A percentile compares a stretch with the other conserved stretches of the same genome.
These are phyloP conservation scores for Pimephales promelas DNA, from an alignment of 2,113 vertebrate species.

Conservation along the genomic window DNA sequence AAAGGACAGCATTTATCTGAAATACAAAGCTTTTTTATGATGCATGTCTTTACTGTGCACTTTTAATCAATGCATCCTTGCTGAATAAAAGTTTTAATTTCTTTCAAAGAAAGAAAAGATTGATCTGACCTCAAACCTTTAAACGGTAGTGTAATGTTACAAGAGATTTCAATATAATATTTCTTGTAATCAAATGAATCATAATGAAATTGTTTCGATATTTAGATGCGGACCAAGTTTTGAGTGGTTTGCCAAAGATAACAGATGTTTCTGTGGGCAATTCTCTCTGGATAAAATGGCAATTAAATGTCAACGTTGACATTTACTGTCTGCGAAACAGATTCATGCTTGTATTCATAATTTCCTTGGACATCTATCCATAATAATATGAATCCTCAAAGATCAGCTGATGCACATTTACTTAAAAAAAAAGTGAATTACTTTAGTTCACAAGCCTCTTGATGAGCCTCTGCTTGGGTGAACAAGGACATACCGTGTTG, in stretches of 20 bases:
- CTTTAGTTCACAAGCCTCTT: not conserved
- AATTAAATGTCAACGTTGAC: slow-evolving; percentile 44
- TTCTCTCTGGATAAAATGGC: slow-evolving; percentile 24
- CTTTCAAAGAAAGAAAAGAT: no score
- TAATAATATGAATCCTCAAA: slow-evolving; percentile 12
- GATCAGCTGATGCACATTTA: not conserved
- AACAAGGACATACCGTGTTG: not conserved
- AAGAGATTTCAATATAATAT: not conserved
- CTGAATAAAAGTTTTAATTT: no score
- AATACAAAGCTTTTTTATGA: no score
- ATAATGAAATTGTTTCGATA: not conserved
- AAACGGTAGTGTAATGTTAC: no score
- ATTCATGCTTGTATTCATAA: slow-evolving; percentile 25
- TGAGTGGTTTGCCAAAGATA: slow-evolving; percentile 14
- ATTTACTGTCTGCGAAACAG: slow-evolving; percentile 14
- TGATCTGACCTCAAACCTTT: no score
- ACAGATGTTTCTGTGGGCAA: slow-evolving; percentile 18
- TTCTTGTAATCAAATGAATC: not conserved
- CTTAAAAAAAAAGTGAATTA: no score
- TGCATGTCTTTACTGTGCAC: no score
- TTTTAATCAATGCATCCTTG: no score
- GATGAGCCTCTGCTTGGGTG: not conserved
- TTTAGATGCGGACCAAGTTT: not conserved
- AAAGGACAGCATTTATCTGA: no score
- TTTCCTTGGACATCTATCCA: not conserved